These are phyloP conservation scores for Egretta garzetta DNA, from an alignment of 2,113 vertebrate species.

Conservation along the genomic window DNA sequence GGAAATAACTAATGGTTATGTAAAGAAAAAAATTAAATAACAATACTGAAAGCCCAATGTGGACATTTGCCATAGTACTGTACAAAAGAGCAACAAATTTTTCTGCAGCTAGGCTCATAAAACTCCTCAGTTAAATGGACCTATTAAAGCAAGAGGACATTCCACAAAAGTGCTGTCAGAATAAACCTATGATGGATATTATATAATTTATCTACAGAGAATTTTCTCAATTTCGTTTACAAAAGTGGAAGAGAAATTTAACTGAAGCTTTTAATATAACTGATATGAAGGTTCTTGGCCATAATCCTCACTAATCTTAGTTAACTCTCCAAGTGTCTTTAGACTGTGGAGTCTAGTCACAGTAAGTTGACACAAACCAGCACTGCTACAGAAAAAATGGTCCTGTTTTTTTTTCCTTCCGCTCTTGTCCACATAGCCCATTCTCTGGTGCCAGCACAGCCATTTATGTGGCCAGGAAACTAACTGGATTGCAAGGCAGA, in stretches of 20 bases:
- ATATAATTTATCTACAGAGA: neutral
- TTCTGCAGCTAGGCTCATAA: neutral
- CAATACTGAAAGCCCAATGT: constrained; percentile 34
- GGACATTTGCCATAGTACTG: constrained; percentile 33
- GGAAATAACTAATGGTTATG: constrained; percentile 71
- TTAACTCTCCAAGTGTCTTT: neutral
- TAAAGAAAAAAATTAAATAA: constrained; percentile 65
- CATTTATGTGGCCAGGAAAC: neutral
- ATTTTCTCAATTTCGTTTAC: neutral
- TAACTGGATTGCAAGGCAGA: neutral
- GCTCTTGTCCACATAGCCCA: neutral
- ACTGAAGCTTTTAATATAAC: neutral
- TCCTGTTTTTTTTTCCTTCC: neutral
- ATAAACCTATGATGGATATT: neutral
- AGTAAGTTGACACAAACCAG: neutral
- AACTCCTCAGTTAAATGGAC: neutral
- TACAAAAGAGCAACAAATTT: constrained; percentile 24
- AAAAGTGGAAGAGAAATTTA: neutral
- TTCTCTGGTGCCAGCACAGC: neutral
- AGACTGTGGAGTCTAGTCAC: neutral
- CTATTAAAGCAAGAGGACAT: neutral
- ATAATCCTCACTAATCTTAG: neutral
- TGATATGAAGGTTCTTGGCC: neutral
- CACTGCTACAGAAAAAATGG: neutral
- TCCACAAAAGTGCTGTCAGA: neutral